Evolutionary conservation across 2,888 invertebrate species (phyloP).

Genomic region (Oxycera nigricornis): DNA sequence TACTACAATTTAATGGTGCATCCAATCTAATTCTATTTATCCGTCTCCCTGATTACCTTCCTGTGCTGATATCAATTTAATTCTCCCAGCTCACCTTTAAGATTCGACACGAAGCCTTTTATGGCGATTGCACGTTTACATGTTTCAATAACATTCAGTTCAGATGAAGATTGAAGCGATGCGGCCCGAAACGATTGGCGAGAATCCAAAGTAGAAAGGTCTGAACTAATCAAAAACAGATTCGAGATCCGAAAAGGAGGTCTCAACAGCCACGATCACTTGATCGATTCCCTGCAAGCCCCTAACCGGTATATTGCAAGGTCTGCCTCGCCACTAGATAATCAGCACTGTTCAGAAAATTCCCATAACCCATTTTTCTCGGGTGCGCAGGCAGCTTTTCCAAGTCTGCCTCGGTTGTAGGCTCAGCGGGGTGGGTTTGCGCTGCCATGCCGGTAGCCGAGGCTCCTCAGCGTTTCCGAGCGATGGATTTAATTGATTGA

Average conservation of each 20-base stretch:
- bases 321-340: not conserved
- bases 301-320: constrained; percentile 4
- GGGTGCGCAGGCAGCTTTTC: not conserved
- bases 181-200: constrained; percentile 32
- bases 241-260: constrained; percentile 30
- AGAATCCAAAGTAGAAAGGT: constrained; percentile 20
- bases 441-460: not conserved
- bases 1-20: too few relatives aligned
- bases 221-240: constrained; percentile 25
- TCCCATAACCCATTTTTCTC: constrained; percentile 39
- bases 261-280: constrained; percentile 31
- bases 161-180: constrained; percentile 31
- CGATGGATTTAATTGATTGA: constrained; percentile 51
- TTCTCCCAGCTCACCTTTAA: constrained; percentile 33
- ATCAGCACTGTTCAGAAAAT: constrained; percentile 22
- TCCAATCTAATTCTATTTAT: not conserved
- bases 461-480: not conserved
- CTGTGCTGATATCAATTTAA: too few relatives aligned
- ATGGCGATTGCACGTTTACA: constrained; percentile 50
- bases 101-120: constrained; percentile 52
- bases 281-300: not conserved
- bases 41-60: not conserved
- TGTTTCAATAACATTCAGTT: constrained; percentile 47
- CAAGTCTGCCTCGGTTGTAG: not conserved
- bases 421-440: constrained; percentile 19